A percentile compares a stretch with the other conserved stretches of the same genome.
Conservation (phyloP, 2,113 vertebrate species). For the Pantherophis guttatus region DNA sequence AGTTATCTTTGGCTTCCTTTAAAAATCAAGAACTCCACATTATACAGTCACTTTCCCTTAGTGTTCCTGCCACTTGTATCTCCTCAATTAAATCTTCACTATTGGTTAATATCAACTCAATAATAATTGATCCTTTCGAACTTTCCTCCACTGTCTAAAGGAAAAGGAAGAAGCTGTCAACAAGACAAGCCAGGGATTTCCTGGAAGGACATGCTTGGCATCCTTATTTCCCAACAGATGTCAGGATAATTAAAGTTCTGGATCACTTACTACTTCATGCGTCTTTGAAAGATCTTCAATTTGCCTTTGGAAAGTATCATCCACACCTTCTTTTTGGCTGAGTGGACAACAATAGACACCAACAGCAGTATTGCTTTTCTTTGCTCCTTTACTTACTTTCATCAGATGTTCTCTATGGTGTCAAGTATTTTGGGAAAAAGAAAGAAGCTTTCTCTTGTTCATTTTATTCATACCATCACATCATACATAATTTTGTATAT, state of each 20-base stretch:
- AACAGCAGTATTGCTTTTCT: not conserved
- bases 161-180: not conserved
- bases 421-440: not conserved
- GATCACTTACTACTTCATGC: not conserved
- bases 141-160: not conserved
- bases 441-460: not conserved
- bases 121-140: not conserved
- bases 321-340: not conserved
- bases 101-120: not conserved
- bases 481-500: not conserved
- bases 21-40: not conserved
- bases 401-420: not conserved
- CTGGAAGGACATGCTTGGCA: not conserved
- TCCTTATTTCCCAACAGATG: not conserved
- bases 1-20: not conserved
- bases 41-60: not conserved
- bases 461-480: not conserved
- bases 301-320: not conserved
- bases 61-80: not conserved
- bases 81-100: not conserved
- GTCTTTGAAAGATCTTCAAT: not conserved
- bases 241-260: not conserved
- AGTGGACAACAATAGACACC: not conserved
- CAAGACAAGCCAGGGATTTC: not conserved
- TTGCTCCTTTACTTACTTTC: not conserved